Conservation (phyloP, 2,888 invertebrate genomes). For the Orthosia gracilis region DNA sequence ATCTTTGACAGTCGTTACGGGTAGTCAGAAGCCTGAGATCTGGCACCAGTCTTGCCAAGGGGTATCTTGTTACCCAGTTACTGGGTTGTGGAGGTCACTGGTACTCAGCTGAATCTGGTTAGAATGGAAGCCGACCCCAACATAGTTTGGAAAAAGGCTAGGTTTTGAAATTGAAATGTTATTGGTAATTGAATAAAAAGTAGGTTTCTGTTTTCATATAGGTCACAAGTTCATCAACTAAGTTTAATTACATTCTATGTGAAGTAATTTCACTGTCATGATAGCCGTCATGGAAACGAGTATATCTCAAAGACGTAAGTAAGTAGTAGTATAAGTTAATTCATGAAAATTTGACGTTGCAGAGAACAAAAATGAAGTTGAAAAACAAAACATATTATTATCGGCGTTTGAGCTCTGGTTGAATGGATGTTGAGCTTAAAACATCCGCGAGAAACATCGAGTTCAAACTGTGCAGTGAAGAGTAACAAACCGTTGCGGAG, state of each 20-base stretch:
- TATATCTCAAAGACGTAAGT: slow-evolving; percentile 2
- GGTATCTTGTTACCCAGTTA: no score
- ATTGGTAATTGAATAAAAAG: neutral
- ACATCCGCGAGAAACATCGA: slow-evolving; percentile 10
- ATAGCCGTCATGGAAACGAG: slow-evolving; percentile 8
- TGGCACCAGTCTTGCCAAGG: no score
- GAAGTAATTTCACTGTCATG: neutral
- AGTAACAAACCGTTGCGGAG: slow-evolving; percentile 34
- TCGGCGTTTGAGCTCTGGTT: neutral
- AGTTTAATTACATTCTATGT: slow-evolving; percentile 25
- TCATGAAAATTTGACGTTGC: neutral
- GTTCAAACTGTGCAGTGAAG: slow-evolving; percentile 18
- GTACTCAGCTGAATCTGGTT: no score
- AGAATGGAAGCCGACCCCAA: no score
- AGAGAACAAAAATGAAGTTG: neutral
- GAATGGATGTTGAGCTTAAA: slow-evolving; percentile 9
- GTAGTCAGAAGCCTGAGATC: no score
- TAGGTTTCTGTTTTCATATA: slow-evolving; percentile 17
- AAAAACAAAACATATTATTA: neutral
- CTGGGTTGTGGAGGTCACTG: no score
- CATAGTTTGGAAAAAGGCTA: no score
- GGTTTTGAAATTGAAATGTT: no score
- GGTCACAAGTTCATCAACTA: slow-evolving; percentile 21
- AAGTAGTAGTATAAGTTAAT: slow-evolving; percentile 7
- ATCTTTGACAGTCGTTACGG: no score